These are phyloP conservation scores for Asarcornis scutulata DNA, from an alignment of 2,113 vertebrate species.

Conservation along the genomic window DNA sequence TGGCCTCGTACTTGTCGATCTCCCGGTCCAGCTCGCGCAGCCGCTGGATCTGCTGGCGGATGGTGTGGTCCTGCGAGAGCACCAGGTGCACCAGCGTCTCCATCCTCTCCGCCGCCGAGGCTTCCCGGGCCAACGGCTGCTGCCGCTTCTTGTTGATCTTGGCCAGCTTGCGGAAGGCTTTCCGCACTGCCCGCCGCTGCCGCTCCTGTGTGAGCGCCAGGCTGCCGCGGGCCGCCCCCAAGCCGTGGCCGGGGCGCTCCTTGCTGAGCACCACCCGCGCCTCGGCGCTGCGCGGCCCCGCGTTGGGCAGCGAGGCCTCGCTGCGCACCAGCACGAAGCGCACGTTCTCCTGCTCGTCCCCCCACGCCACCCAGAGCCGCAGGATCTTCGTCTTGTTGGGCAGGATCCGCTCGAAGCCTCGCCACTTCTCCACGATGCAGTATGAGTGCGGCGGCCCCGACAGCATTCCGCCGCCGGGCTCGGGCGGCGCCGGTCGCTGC, in stretches of 20 bases:
- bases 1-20: slow-evolving; percentile 88
- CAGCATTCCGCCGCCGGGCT: slow-evolving; percentile 77
- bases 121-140: slow-evolving; percentile 72
- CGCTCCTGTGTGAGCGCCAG: slow-evolving; percentile 83
- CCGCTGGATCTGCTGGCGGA: slow-evolving; percentile 91
- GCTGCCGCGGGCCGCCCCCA: slow-evolving; percentile 70
- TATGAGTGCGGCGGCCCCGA: slow-evolving; percentile 85
- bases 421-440: slow-evolving; percentile 95
- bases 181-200: slow-evolving; percentile 89
- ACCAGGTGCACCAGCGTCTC: slow-evolving; percentile 93
- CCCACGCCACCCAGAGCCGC: slow-evolving; percentile 93
- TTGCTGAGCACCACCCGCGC: slow-evolving; percentile 90
- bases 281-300: slow-evolving; percentile 88
- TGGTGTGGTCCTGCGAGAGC: slow-evolving; percentile 93
- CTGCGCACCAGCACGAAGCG: slow-evolving; percentile 89
- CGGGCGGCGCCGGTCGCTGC: slow-evolving; percentile 62
- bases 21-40: slow-evolving; percentile 89
- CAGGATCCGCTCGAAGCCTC: slow-evolving; percentile 90
- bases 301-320: slow-evolving; percentile 84
- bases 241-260: slow-evolving; percentile 78
- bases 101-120: slow-evolving; percentile 83
- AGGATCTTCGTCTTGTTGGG: slow-evolving; percentile 91
- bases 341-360: slow-evolving; percentile 89
- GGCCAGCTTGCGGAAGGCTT: slow-evolving; percentile 95
- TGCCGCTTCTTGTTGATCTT: slow-evolving; percentile 87